Evolutionary conservation across 2,888 invertebrate genomes (phyloP).

Genomic region (Kuschelorhynchus macadamiae): DNA sequence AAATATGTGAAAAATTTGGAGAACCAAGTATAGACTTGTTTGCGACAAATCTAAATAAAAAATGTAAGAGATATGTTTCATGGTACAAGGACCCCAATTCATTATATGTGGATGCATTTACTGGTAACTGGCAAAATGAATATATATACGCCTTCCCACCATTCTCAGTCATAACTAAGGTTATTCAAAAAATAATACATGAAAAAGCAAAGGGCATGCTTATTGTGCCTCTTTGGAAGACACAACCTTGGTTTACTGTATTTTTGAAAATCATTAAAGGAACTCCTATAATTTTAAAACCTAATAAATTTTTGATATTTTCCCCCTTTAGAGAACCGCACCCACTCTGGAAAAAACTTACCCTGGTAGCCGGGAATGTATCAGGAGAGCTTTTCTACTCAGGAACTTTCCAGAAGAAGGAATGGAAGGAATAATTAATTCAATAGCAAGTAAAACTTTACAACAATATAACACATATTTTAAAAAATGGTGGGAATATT

Average conservation of each 20-base stretch:
- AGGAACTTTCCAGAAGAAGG: slow-evolving; percentile 30
- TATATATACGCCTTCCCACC: slow-evolving; percentile 40
- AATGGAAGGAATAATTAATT: slow-evolving; percentile 45
- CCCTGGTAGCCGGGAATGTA: slow-evolving; percentile 32
- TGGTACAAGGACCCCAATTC: slow-evolving; percentile 34
- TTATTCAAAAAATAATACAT: slow-evolving; percentile 19
- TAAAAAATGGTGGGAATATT: slow-evolving; percentile 51
- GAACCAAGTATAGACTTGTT: slow-evolving; percentile 36
- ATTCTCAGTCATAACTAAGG: slow-evolving; percentile 24
- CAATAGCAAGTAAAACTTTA: slow-evolving; percentile 49
- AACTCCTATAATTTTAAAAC: slow-evolving; percentile 14
- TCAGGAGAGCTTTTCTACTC: slow-evolving; percentile 4
- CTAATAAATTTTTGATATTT: neutral
- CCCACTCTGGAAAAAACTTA: slow-evolving; percentile 29
- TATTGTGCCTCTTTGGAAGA: slow-evolving; percentile 1
- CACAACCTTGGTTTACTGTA: slow-evolving; percentile 8
- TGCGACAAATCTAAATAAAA: slow-evolving; percentile 32
- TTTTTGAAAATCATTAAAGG: slow-evolving; percentile 4
- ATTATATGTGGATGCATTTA: slow-evolving; percentile 22
- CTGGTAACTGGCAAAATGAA: slow-evolving; percentile 4
- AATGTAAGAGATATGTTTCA: slow-evolving; percentile 36
- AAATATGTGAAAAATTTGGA: slow-evolving; percentile 13
- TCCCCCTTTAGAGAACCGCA: slow-evolving; percentile 8
- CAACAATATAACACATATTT: slow-evolving; percentile 52
- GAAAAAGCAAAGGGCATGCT: slow-evolving; percentile 23